Base-by-base conservation (phyloP, 2,113 vertebrate genomes). In the Monopterus albus region DNA sequence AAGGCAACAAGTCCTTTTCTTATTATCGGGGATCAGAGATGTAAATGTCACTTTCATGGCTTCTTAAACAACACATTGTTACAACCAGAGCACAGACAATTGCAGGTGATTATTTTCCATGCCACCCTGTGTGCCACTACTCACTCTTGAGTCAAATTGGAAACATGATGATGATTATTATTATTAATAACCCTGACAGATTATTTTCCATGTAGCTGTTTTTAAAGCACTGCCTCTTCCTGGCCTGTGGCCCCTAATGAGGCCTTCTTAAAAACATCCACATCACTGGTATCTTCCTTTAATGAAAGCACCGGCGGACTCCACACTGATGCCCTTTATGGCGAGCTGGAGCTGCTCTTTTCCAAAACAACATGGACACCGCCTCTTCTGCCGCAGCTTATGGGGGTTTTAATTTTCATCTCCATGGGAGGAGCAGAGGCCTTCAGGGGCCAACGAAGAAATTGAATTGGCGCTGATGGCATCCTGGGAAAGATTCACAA, bases 381-480 rank as follows among this genome's bases (percentile, higher is more conserved):
- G 9, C 51, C 59, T 3, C 75, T 21, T 59, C 15, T 17, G 15
- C 63, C 40, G 0, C 53, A 53, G 69, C 79, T 67, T 45, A 59
- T 38, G 38, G 49, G 75, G 38, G n/a, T 79, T 84, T 82, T 72
- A 31, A 69, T 78, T 79, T 53, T 11, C 0, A 36, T 73, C 76
- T 69, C 89, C 1, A 64, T 55, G 72, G 79, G 81, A 76, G 78
- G 66, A 61, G 55, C 63, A 26, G 58, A 42, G 62, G 84, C 75
- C 84, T 58, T 29, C 35, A 0, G 71, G 71, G 79, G 70, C 15
- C 26, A 43, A 42, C 14, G 29, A 1, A 69, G 69, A 83, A 88
- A 91, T 90, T 87, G 66, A 91, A 88, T 90, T 82, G 79, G 50
- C 8, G 81, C 77, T 75, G 79, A 77, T 64, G 73, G 72, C 63